A percentile compares a stretch with the other conserved stretches of the same genome.
phyloP scores from a whole-genome alignment of 2,797 vertebrate species.

The Myotis myotis region DNA sequence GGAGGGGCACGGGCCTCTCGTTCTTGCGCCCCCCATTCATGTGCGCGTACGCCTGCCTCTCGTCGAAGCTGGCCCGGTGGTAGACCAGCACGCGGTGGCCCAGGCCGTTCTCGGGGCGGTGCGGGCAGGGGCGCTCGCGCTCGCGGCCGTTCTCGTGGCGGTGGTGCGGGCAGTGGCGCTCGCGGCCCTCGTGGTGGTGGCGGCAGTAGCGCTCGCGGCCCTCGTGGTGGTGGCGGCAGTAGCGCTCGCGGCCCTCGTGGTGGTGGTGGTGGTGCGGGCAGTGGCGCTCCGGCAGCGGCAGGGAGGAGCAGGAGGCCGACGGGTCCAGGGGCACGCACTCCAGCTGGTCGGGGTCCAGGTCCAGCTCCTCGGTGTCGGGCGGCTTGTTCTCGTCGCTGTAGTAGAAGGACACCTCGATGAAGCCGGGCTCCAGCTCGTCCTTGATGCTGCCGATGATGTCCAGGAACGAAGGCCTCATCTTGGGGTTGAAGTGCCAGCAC shows the following conservation, averaged over 20 bases:
- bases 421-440: conserved; percentile 94
- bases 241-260: too few species aligned
- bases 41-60: conserved; percentile 96
- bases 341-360: conserved; percentile 97
- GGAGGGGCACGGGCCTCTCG: conserved; percentile 94
- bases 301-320: conserved; percentile 89
- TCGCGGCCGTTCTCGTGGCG: too few species aligned
- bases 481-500: conserved; percentile 99
- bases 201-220: too few species aligned
- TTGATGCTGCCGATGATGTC: conserved; percentile 98
- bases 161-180: too few species aligned
- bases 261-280: too few species aligned
- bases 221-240: too few species aligned
- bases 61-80: conserved; percentile 93
- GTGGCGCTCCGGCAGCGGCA: conserved; percentile 92
- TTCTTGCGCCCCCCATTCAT: conserved; percentile 98
- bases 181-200: too few species aligned
- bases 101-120: conserved; percentile 88
- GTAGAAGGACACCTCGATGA: conserved; percentile 97
- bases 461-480: conserved; percentile 97
- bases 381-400: conserved; percentile 99
- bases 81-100: conserved; percentile 93
- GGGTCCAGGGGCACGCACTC: conserved; percentile 98
- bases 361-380: conserved; percentile 95
- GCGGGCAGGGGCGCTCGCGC: too few species aligned